A percentile compares a stretch with the other conserved stretches of the same genome.
Evolutionary conservation across 2,797 vertebrate genomes (phyloP).

Genomic region (Danio choprae): DNA sequence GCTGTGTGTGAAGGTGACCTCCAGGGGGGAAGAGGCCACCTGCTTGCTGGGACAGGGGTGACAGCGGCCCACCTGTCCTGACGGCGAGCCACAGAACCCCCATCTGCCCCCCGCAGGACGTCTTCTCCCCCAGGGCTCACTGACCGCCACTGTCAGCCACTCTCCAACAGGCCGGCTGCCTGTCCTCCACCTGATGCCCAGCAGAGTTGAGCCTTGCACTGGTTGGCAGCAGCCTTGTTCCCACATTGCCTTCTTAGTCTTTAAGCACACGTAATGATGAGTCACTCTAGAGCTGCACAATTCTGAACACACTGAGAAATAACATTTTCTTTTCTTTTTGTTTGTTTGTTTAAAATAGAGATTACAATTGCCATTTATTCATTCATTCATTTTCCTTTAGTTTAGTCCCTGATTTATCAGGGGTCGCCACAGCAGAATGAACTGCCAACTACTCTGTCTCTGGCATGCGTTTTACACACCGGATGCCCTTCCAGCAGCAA

Average conservation of each 20-base stretch:
- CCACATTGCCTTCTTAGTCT: slow-evolving; percentile 47
- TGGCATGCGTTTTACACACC: no score
- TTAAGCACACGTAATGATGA: slow-evolving; percentile 47
- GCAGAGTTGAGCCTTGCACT: background rate
- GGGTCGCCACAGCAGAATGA: no score
- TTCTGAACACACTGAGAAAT: no score
- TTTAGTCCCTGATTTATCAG: no score
- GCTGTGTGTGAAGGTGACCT: slow-evolving; percentile 78
- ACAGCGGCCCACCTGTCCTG: slow-evolving; percentile 84
- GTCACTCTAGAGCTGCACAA: slow-evolving; percentile 5
- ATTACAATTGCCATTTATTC: no score
- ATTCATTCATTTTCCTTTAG: no score
- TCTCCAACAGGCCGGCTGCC: slow-evolving; percentile 66
- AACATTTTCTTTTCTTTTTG: no score
- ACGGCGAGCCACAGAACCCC: slow-evolving; percentile 72
- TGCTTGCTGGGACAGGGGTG: slow-evolving; percentile 78
- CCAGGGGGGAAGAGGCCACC: slow-evolving; percentile 75
- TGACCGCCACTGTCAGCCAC: slow-evolving; percentile 77
- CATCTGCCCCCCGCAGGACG: slow-evolving; percentile 70
- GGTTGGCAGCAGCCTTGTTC: slow-evolving; percentile 26
- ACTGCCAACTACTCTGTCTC: no score
- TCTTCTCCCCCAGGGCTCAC: slow-evolving; percentile 70
- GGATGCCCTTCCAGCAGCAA: no score
- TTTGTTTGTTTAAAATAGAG: no score
- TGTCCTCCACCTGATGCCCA: slow-evolving; percentile 64